These are phyloP conservation scores for Parapsyche elsis DNA, from an alignment of 1,140 invertebrate species.

Conservation along the genomic window DNA sequence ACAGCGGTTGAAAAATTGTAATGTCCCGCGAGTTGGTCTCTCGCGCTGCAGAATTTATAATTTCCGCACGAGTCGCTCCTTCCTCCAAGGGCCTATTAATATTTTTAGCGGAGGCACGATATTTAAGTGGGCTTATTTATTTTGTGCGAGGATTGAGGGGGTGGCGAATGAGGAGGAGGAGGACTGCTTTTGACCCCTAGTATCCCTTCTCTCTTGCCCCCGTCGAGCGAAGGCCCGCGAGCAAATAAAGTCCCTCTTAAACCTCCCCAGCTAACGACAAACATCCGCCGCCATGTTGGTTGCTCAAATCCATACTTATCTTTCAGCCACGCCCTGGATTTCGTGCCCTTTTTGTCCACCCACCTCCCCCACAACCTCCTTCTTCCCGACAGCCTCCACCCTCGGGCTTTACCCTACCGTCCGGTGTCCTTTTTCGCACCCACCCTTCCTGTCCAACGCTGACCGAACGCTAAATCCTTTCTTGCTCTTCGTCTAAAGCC, in stretches of 20 bases:
- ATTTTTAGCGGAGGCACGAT: conserved; percentile 44
- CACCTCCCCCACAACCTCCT: conserved; percentile 28
- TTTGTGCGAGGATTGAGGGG: not conserved
- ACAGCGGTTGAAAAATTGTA: conserved; percentile 20
- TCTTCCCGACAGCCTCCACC: not conserved
- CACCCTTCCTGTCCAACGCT: not conserved
- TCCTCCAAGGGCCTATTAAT: conserved; percentile 51
- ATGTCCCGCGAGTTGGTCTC: conserved; percentile 32
- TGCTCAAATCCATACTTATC: conserved; percentile 56
- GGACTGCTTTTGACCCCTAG: not conserved
- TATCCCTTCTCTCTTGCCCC: not conserved
- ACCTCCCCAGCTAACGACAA: conserved; percentile 47
- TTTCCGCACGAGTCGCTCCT: conserved; percentile 40
- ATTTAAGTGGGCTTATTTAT: conserved; percentile 52
- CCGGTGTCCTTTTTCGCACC: conserved; percentile 26
- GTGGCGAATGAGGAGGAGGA: not conserved
- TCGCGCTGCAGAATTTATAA: conserved; percentile 40
- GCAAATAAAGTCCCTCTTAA: conserved; percentile 41
- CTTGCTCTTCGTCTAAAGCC: conserved; percentile 35
- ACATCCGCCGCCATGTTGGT: conserved; percentile 55
- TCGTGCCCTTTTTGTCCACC: conserved; percentile 53
- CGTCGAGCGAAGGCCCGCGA: not conserved
- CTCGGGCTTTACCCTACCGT: not conserved
- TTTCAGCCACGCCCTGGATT: conserved; percentile 49
- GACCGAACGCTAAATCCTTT: conserved; percentile 47